Conservation (phyloP, 1,140 invertebrate genomes). For the Leptinotarsa lineolata region DNA sequence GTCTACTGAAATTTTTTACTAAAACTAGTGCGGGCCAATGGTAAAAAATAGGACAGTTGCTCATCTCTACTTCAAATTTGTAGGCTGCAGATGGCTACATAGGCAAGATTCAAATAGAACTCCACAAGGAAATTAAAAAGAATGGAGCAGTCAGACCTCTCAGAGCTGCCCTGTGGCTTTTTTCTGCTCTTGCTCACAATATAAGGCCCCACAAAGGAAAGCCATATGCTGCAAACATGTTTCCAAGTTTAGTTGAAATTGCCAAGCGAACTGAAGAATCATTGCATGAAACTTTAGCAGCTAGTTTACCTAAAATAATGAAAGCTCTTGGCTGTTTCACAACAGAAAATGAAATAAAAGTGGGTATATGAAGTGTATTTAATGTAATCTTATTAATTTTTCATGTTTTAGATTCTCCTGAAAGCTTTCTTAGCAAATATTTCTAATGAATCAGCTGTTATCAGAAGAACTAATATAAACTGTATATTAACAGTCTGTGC, state of each 20-base stretch:
- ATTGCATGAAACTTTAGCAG: conserved; percentile 73
- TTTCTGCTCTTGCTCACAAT: conserved; percentile 72
- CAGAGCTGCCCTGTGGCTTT: conserved; percentile 73
- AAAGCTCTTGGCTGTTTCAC: conserved; percentile 73
- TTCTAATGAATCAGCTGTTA: conserved; percentile 47
- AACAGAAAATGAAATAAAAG: conserved; percentile 78
- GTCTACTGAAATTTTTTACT: too few species aligned
- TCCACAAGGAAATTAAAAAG: conserved; percentile 81
- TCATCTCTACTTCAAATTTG: conserved; percentile 3
- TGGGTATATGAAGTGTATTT: conserved; percentile 47
- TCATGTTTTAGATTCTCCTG: conserved; percentile 45
- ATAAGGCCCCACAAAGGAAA: conserved; percentile 77
- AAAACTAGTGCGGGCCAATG: too few species aligned
- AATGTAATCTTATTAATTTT: not conserved
- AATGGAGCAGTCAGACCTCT: conserved; percentile 72
- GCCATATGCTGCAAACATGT: conserved; percentile 74
- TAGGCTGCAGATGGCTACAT: conserved; percentile 62
- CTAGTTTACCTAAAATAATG: conserved; percentile 71
- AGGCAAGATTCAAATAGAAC: conserved; percentile 74
- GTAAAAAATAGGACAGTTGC: not conserved
- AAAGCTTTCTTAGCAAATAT: conserved; percentile 53
- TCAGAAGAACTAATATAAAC: conserved; percentile 49
- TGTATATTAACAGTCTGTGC: conserved; percentile 50
- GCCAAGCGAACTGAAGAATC: conserved; percentile 71
- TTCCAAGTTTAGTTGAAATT: conserved; percentile 72